Base-by-base conservation (phyloP, 2,797 vertebrate genomes). In the Oreochromis mossambicus region DNA sequence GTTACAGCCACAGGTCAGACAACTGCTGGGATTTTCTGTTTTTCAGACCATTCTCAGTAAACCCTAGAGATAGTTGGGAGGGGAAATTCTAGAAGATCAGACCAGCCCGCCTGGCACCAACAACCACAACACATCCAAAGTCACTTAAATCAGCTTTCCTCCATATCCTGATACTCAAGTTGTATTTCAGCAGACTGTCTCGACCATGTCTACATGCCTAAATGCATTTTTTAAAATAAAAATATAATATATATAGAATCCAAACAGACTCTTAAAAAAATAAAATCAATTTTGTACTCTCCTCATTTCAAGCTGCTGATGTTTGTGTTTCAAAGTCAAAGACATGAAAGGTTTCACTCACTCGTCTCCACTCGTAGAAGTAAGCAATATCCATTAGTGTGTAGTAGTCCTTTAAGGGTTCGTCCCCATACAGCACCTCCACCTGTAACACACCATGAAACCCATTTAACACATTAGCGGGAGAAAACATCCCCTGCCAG, bases 301-400 rank as follows among this genome's bases (percentile, higher is more conserved):
- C 5, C 12, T 24, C 21, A 70, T 26, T 70, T 43, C 41, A 24
- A 10, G 24, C 15, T 0, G n/a, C 41, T 29, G 41, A 73, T 7
- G 24, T 56, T 77, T 68, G 26, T 21, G 6, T 32, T 66, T 21
- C 17, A 29, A 26, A 24, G 8, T 38, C 51, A 24, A 8, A 8
- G 0, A 19, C 10, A 56, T 32, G 1, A 56, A 63, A 61, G 21
- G 24, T 3, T 61, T 41, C 34, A 77, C 97, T 97, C 91, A 99
- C 98, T 96, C 98, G 95, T 96, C 98, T 97, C 97, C 98, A 99
- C 79, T 98, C 98, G 54, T 99, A 99, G 92, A 99, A 99, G 92
- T 99, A 99, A 58, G 98, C 97, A 1, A 99, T 99, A 83, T 99
- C 98, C 98, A 99, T 98, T 93, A 99, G 97, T 51, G 98, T 99